These are phyloP conservation scores for Pseudotriccus pelzelni DNA, from an alignment of 2,797 vertebrate genomes.

Conservation along the genomic window DNA sequence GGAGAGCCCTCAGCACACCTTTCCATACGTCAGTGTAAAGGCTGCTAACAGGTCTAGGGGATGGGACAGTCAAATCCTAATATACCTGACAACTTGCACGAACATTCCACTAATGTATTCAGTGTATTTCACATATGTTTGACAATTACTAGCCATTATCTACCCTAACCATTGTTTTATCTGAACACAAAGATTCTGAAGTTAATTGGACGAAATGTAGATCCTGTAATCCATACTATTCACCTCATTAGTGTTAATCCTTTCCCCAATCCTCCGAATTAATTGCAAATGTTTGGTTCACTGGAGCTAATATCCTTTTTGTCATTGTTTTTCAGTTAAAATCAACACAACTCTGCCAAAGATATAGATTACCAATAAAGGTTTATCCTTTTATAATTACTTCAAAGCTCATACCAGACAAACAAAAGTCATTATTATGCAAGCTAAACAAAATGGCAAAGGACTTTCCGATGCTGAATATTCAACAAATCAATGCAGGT, in stretches of 20 bases:
- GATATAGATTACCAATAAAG: conserved; percentile 74
- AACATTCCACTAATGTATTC: neutral
- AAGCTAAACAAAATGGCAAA: conserved; percentile 64
- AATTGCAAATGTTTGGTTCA: conserved; percentile 71
- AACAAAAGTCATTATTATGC: conserved; percentile 62
- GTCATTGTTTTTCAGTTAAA: conserved; percentile 71
- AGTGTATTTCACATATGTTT: neutral
- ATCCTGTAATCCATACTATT: conserved; percentile 61
- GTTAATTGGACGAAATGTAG: conserved; percentile 60
- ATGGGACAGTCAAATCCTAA: neutral
- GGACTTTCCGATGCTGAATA: conserved; percentile 55
- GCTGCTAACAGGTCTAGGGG: neutral
- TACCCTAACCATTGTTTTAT: conserved; percentile 40
- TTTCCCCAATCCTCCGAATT: conserved; percentile 64
- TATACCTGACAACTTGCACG: neutral
- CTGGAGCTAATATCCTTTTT: conserved; percentile 69
- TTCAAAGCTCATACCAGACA: conserved; percentile 51
- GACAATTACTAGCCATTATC: conserved; percentile 48
- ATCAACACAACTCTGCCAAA: conserved; percentile 66
- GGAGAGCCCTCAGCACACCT: neutral
- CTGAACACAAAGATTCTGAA: conserved; percentile 53
- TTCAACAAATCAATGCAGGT: conserved; percentile 47
- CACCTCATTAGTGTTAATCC: conserved; percentile 70
- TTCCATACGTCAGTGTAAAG: fast-evolving
- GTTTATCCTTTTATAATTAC: conserved; percentile 74